These are phyloP conservation scores for Daphoenositta chrysoptera DNA, from an alignment of 2,113 vertebrate genomes.

Conservation along the genomic window DNA sequence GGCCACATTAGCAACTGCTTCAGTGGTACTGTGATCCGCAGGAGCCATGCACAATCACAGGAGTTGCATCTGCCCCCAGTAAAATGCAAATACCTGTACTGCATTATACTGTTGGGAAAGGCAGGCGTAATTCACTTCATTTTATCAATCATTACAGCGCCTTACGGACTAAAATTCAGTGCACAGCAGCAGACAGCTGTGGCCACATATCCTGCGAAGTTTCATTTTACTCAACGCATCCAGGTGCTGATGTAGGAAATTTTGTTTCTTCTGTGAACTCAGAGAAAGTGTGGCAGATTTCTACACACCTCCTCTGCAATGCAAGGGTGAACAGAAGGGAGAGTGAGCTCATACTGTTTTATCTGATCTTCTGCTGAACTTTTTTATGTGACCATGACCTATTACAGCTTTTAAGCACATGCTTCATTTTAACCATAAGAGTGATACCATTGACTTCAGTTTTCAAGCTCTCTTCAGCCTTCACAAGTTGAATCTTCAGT, in stretches of 20 bases:
- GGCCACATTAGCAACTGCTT: neutral
- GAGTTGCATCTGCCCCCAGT: neutral
- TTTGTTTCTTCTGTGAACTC: neutral
- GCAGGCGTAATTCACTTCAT: neutral
- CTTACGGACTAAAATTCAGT: neutral
- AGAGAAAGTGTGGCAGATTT: neutral
- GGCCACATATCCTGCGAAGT: neutral
- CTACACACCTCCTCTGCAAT: neutral
- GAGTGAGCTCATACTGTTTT: neutral
- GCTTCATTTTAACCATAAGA: neutral
- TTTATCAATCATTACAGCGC: neutral
- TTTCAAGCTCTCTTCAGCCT: neutral
- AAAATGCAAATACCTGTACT: neutral
- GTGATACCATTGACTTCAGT: neutral
- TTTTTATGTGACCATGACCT: neutral
- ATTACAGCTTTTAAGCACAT: neutral
- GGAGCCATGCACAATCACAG: fast-evolving
- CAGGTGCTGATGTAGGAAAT: fast-evolving
- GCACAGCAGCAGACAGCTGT: neutral
- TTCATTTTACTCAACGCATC: neutral
- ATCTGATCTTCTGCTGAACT: neutral
- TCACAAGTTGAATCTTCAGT: neutral
- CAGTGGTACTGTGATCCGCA: fast-evolving
- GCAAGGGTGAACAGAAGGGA: neutral
- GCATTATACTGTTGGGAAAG: neutral